These are phyloP conservation scores for Leucophenga montana DNA, from an alignment of 2,888 invertebrate genomes.

Conservation along the genomic window DNA sequence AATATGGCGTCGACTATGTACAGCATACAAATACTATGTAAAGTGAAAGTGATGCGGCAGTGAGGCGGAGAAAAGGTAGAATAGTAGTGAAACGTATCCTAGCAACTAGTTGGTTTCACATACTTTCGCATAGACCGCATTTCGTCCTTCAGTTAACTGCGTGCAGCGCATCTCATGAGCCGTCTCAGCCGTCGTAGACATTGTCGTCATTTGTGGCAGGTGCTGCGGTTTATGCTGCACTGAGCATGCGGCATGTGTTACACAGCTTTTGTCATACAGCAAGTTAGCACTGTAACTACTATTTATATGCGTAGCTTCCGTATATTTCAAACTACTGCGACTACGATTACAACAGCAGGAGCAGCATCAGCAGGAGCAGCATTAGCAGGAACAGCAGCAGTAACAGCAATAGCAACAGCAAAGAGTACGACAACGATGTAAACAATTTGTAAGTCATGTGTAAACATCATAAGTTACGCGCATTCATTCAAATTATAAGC, in stretches of 20 bases:
- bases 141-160: too few species aligned
- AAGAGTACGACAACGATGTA: conserved; percentile 48
- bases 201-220: background rate
- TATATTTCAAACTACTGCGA: background rate
- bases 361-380: too few species aligned
- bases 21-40: background rate
- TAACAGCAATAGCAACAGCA: conserved; percentile 15
- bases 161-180: too few species aligned
- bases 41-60: background rate
- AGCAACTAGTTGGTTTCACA: too few species aligned
- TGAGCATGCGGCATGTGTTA: background rate
- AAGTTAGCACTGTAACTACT: background rate
- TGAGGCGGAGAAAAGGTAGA: background rate
- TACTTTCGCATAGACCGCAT: too few species aligned
- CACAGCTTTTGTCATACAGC: background rate
- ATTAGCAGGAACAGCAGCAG: too few species aligned
- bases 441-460: conserved; percentile 68
- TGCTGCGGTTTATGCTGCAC: conserved; percentile 4
- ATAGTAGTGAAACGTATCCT: too few species aligned
- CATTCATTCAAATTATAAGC: conserved; percentile 62
- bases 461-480: conserved; percentile 65
- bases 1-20: conserved; percentile 48
- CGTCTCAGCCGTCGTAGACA: background rate
- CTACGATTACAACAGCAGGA: background rate
- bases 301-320: conserved; percentile 12